Evolutionary conservation across 2,888 invertebrate species (phyloP), one percentile per base, ranked within the genome.

Genomic region (Netelia inedita): DNA sequence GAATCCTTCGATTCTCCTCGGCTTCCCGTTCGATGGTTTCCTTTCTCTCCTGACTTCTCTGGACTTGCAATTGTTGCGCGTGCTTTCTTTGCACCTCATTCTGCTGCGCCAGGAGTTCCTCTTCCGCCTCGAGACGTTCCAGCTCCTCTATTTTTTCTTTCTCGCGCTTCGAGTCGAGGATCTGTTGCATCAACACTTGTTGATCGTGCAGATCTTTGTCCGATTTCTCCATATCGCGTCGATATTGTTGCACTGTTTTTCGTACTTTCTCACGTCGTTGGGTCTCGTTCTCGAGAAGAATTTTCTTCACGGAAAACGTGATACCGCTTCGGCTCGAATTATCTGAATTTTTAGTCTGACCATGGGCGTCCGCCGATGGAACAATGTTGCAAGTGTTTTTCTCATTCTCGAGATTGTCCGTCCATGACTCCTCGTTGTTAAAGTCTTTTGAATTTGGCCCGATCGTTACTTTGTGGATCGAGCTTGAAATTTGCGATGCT

Each of bases 41-140:
- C 57, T 90, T 88, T 14, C 88, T 82, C 46, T 92, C 91, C 19
- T 89, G 87, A 28, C 88, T 83, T 19, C 89, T 86, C 69, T 91
- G 90, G 1, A 88, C 89, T 11, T 90, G 84, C 2, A 91, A 76
- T 88, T 91, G 93, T 85, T 89, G 92, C 90, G 90, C 94, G 83
- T 89, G 94, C 88, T 90, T 94, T 86, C 88, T 94, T 86, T 95
- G 94, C 0, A 95, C 93, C 87, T 94, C 94, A 86, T 94, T 94
- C 87, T 95, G 94, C 84, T 95, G 95, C 79, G 95, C 95, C 55
- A 94, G 89, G 73, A 93, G 94, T 61, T 95, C 95, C 78, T 94
- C 92, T 87, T 95, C 95, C 80, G 95, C 95, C 91, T 95, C 94
- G 6, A 95, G 91, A 79, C 94, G 94, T n/a, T 94, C 93, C 35